Conservation (phyloP, 2,797 vertebrate genomes). For the Sebastes trivittatus region DNA sequence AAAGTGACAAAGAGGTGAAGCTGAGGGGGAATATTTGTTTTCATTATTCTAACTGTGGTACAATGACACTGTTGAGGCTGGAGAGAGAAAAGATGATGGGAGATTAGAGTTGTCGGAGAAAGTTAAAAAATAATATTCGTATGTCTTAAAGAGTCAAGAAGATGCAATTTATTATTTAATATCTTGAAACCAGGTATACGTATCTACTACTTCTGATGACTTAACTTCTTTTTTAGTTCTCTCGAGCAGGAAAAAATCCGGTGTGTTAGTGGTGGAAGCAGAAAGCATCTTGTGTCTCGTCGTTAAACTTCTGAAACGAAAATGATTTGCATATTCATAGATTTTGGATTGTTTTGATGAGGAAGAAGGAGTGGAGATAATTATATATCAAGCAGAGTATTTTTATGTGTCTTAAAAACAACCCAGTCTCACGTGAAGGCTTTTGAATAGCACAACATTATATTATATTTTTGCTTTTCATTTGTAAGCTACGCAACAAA, state of each 20-base stretch:
- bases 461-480: too few relatives aligned
- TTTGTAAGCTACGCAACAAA: accelerated
- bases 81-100: not conserved
- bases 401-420: not conserved
- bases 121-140: not conserved
- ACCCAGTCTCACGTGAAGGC: too few relatives aligned
- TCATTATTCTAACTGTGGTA: not conserved
- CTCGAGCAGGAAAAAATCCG: not conserved
- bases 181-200: not conserved
- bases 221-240: not conserved
- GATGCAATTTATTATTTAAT: not conserved
- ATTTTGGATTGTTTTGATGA: not conserved
- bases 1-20: constrained; percentile 2
- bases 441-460: too few relatives aligned
- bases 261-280: not conserved
- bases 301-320: not conserved
- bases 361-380: not conserved
- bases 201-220: not conserved
- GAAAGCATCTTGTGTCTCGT: not conserved
- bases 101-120: not conserved
- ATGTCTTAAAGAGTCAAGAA: not conserved
- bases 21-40: not conserved
- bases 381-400: not conserved
- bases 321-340: not conserved
- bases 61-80: not conserved